Conservation (phyloP, 2,888 invertebrate species). For the Sclerodermus sp. region DNA sequence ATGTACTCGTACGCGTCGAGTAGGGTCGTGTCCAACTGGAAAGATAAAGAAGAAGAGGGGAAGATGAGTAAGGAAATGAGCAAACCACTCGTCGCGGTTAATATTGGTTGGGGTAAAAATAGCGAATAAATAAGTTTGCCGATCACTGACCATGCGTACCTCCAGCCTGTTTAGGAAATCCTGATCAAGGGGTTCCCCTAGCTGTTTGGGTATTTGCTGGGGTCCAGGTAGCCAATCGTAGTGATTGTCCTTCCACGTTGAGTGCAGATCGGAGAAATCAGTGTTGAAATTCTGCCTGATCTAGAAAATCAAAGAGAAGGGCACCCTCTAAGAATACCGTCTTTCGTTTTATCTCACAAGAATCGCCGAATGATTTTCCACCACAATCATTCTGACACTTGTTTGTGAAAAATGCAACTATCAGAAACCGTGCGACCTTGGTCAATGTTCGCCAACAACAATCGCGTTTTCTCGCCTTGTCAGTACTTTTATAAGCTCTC, state of each 20-base stretch:
- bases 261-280: conserved; percentile 53
- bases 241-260: conserved; percentile 55
- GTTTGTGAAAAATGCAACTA: too few species aligned
- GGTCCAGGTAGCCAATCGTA: conserved; percentile 61
- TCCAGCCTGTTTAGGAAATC: conserved; percentile 57
- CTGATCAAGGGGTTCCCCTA: conserved; percentile 54
- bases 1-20: conserved; percentile 68
- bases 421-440: too few species aligned
- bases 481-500: too few species aligned
- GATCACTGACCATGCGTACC: conserved; percentile 51
- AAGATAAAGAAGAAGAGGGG: conserved; percentile 31
- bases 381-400: too few species aligned
- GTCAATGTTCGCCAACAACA: too few species aligned
- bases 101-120: too few species aligned
- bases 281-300: conserved; percentile 57
- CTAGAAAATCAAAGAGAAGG: conserved; percentile 49
- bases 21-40: conserved; percentile 61
- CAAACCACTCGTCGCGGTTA: not conserved
- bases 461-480: too few species aligned
- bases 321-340: not conserved
- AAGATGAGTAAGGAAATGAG: not conserved
- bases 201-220: conserved; percentile 59
- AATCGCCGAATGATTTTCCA: not conserved
- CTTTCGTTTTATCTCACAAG: not conserved
- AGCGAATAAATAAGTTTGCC: not conserved